These are phyloP conservation scores for Salpingus planirostris DNA, from an alignment of 2,888 invertebrate species.

Conservation along the genomic window DNA sequence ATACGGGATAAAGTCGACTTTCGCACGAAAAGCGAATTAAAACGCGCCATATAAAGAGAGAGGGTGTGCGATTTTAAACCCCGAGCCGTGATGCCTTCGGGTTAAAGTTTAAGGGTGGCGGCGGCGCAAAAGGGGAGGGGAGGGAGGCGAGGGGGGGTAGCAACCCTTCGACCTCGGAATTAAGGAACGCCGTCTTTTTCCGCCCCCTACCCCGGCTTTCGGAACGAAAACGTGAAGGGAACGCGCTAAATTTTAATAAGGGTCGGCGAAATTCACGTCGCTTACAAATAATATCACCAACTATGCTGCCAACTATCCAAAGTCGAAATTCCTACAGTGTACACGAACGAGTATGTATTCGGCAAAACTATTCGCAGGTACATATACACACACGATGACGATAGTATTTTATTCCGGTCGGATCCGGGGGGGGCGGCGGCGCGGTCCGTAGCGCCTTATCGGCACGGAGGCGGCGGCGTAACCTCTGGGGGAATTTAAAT, in stretches of 20 bases:
- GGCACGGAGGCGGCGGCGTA: conserved; percentile 27
- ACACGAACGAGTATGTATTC: too few relatives aligned
- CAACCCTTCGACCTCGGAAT: conserved; percentile 16
- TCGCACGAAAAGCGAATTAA: too few relatives aligned
- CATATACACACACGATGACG: too few relatives aligned
- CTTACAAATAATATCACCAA: not conserved
- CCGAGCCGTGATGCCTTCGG: too few relatives aligned
- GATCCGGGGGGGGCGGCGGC: too few relatives aligned
- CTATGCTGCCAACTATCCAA: not conserved
- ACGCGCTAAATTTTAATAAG: conserved; percentile 34
- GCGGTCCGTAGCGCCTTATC: conserved; percentile 36
- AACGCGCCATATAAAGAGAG: too few relatives aligned
- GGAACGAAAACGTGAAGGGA: conserved; percentile 40
- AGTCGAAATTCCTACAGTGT: conserved; percentile 1
- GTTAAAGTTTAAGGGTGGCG: not conserved
- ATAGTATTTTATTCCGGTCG: too few relatives aligned
- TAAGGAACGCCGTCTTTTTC: too few relatives aligned
- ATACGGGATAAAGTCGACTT: too few relatives aligned
- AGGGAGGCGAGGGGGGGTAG: not conserved
- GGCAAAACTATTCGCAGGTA: too few relatives aligned
- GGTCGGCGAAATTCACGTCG: not conserved
- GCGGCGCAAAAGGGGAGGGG: not conserved
- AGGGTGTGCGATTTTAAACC: too few relatives aligned
- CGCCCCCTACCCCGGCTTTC: too few relatives aligned
- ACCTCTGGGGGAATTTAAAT: conserved; percentile 38